phyloP scores from a whole-genome alignment of 2,888 invertebrate genomes.

The Chymomyza fuscimana region DNA sequence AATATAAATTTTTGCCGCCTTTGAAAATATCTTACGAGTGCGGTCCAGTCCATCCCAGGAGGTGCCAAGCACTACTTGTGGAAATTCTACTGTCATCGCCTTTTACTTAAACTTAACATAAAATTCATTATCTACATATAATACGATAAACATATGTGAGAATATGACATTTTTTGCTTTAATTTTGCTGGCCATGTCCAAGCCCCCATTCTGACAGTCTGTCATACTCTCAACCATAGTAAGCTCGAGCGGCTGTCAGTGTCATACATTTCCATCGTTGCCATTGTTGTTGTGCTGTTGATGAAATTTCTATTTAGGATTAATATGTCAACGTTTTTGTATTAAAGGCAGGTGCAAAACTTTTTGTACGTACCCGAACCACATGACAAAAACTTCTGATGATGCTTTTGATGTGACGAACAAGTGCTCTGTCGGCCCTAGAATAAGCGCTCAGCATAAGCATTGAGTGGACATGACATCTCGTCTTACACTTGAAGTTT shows the following conservation, averaged over 20 bases:
- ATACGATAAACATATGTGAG: constrained; percentile 23
- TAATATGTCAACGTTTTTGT: constrained; percentile 66
- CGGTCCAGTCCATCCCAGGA: no score
- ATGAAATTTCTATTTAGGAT: constrained; percentile 72
- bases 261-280: constrained; percentile 33
- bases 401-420: constrained; percentile 71
- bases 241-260: constrained; percentile 34
- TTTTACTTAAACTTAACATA: constrained; percentile 10
- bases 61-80: no score
- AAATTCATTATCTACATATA: constrained; percentile 25
- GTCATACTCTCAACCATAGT: constrained; percentile 17
- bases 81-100: neutral
- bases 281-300: constrained; percentile 42
- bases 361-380: constrained; percentile 41
- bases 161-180: constrained; percentile 15
- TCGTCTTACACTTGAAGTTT: constrained; percentile 69
- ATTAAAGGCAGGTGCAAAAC: constrained; percentile 66
- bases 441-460: neutral
- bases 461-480: constrained; percentile 61
- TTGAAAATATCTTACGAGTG: no score
- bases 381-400: constrained; percentile 66
- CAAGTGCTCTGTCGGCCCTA: constrained; percentile 39
- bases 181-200: constrained; percentile 1
- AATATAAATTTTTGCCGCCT: no score
- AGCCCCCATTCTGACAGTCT: constrained; percentile 23